A percentile compares a stretch with the other conserved stretches of the same genome.
Conservation (phyloP, 2,888 invertebrate genomes). For the Cephus spinipes region DNA sequence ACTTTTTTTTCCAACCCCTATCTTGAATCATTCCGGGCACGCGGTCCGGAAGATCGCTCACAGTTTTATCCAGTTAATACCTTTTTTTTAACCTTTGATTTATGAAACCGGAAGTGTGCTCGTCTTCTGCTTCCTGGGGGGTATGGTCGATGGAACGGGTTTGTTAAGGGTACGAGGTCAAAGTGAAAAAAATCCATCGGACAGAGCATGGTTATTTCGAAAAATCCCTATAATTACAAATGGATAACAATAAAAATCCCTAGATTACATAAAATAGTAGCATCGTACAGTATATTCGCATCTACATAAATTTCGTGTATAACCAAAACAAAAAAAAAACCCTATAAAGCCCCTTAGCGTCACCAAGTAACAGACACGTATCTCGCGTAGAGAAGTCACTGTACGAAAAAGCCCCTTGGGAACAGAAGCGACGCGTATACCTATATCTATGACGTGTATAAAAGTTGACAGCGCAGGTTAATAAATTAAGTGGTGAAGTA, state of each 20-base stretch:
- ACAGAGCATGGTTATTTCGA: neutral
- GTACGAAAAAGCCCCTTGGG: neutral
- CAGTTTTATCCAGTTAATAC: constrained; percentile 19
- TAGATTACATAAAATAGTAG: neutral
- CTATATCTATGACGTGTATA: neutral
- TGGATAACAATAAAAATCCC: neutral
- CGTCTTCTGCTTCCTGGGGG: neutral
- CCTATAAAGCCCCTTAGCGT: neutral
- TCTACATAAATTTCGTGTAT: neutral
- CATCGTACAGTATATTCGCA: neutral
- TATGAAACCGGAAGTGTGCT: constrained; percentile 28
- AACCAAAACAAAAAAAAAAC: neutral
- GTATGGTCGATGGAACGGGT: neutral
- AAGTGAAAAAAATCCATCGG: neutral
- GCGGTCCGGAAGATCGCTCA: neutral
- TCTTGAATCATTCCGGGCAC: neutral
- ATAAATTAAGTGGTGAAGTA: constrained; percentile 32
- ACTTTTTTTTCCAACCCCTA: neutral
- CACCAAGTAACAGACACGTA: neutral
- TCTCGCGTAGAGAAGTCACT: neutral
- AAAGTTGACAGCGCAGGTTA: constrained; percentile 27
- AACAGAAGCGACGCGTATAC: neutral
- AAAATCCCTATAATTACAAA: neutral
- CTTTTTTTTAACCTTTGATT: constrained; percentile 31
- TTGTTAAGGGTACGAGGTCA: neutral